These are phyloP conservation scores for Tachina fera DNA, from an alignment of 2,888 invertebrate species.

Conservation along the genomic window DNA sequence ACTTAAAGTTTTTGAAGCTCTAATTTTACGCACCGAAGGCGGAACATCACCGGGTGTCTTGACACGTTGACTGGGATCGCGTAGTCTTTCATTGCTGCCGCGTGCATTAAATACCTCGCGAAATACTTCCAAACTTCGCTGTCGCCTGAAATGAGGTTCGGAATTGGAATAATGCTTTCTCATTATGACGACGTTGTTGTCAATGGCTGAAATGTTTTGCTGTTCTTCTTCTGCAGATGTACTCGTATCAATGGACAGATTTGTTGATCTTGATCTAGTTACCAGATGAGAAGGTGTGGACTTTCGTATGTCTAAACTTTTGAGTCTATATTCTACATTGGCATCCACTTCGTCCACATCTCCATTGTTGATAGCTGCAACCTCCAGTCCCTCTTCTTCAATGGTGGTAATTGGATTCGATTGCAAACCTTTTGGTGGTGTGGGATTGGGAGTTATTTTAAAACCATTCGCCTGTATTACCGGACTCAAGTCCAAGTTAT, in stretches of 20 bases:
- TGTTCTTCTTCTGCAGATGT: slow-evolving; percentile 46
- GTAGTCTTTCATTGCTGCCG: slow-evolving; percentile 86
- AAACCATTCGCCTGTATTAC: slow-evolving; percentile 69
- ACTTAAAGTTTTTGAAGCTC: slow-evolving; percentile 90
- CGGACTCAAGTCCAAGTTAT: slow-evolving; percentile 81
- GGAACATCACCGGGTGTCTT: slow-evolving; percentile 93
- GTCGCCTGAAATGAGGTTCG: slow-evolving; percentile 83
- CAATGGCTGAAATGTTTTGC: slow-evolving; percentile 65
- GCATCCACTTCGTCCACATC: slow-evolving; percentile 60
- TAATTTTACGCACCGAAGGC: slow-evolving; percentile 88
- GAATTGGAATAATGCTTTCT: slow-evolving; percentile 49
- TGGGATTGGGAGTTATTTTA: slow-evolving; percentile 32
- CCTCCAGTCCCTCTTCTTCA: slow-evolving; percentile 74
- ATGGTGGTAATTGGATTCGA: slow-evolving; percentile 81
- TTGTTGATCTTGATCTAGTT: slow-evolving; percentile 78
- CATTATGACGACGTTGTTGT: slow-evolving; percentile 44
- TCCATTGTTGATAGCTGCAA: slow-evolving; percentile 72
- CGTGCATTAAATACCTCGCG: slow-evolving; percentile 88
- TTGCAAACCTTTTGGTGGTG: slow-evolving; percentile 42
- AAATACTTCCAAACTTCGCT: slow-evolving; percentile 90
- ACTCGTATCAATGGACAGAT: slow-evolving; percentile 73
- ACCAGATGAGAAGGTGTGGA: slow-evolving; percentile 79
- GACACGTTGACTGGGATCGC: slow-evolving; percentile 90
- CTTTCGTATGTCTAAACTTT: slow-evolving; percentile 65
- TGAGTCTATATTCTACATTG: slow-evolving; percentile 59